Percentiles rank a stretch among this genome's conserved stretches.
phyloP scores from a whole-genome alignment of 2,113 vertebrate genomes.

The Anser brachyrhynchus region DNA sequence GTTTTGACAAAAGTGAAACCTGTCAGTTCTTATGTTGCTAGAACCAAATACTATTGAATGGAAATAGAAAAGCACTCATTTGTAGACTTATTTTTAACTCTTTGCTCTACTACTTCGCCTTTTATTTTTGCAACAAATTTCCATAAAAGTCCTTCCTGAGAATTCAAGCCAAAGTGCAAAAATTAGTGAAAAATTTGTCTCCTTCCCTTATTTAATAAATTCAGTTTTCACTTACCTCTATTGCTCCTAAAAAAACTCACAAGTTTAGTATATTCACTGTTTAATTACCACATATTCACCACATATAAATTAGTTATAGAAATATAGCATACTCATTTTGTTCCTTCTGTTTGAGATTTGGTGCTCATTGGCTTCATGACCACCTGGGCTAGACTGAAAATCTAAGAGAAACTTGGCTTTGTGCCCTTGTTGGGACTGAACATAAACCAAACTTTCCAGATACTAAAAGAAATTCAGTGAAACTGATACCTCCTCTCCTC shows the following conservation, averaged over 20 bases:
- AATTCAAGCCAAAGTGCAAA: background rate
- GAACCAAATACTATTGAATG: background rate
- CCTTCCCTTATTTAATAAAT: background rate
- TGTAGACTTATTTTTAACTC: background rate
- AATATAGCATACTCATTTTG: background rate
- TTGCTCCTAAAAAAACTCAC: background rate
- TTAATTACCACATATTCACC: background rate
- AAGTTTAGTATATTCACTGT: background rate
- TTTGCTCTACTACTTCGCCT: background rate
- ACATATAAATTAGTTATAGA: background rate
- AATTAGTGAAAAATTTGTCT: background rate
- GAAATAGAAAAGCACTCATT: background rate
- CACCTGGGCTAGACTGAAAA: background rate
- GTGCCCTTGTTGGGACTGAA: background rate
- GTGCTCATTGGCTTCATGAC: background rate
- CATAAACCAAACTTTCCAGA: background rate
- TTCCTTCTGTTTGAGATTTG: background rate
- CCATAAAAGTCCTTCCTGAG: background rate
- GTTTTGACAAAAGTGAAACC: background rate
- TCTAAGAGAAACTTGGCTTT: background rate
- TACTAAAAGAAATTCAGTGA: background rate
- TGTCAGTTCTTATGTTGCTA: background rate
- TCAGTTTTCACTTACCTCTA: background rate
- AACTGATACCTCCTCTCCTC: accelerated
- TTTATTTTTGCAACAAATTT: background rate